Evolutionary conservation across 2,113 vertebrate species (phyloP), one percentile per base, ranked within the genome.

Genomic region (sheep (Ovis aries)): DNA sequence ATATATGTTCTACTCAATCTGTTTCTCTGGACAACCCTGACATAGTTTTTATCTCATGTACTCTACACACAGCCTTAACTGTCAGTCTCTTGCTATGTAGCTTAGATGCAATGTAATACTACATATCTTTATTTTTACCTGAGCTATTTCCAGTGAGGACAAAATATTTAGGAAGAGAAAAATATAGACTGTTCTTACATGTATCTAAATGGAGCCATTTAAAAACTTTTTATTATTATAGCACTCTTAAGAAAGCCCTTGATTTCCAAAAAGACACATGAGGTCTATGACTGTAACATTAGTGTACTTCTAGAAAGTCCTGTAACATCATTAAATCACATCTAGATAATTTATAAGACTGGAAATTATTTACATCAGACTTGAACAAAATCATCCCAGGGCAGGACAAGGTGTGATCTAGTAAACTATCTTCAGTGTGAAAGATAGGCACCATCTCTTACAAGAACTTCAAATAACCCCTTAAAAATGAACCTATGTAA

Each of bases 281-380:
- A 95, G 2, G 25, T 82, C 33, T 81, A 94, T 67, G 36, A 67
- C 31, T 55, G 8, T 60, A 97, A 82, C 53, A 88, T 92, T 88
- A 90, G 27, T 55, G 52, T 91, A 59, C 52, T 91, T 97, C 25
- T 83, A 94, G 59, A 94, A 86, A 81, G 36, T 52, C 45, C 45
- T 93, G 33, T 89, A 52, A 88, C 8, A 96, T 93, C 67, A 93
- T 59, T 97, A 97, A 91, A 84, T 91, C 57, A 93, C 3, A 87
- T 11, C 27, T 57, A 57, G 48, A 82, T 14, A 40, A 62, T 97
- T 97, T 80, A 84, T 71, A 96, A 89, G 87, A 86, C 36, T 74
- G 94, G n/a, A 96, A 93, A 53, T 88, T 92, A 96, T 89, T 95
- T 95, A 88, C 17, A 86, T 74, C 45, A 93, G 48, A 64, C 36